A percentile compares a stretch with the other conserved stretches of the same genome.
Evolutionary conservation across 2,888 invertebrate species (phyloP).

Genomic region (Sinotaia quadrata): DNA sequence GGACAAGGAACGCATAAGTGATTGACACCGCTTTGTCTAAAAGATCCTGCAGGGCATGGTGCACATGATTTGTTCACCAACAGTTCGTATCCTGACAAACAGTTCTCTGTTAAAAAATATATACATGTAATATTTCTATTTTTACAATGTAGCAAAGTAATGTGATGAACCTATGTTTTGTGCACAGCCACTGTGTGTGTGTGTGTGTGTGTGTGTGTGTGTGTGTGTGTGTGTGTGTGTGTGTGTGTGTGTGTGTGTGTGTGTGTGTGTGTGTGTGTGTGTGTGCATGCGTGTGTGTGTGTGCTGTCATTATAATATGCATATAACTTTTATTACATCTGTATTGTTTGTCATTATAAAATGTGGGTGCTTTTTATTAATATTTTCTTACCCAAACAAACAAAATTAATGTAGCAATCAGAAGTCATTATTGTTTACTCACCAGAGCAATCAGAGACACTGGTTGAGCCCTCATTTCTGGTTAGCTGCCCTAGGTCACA

Average conservation of each 20-base stretch:
- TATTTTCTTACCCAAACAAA: too few species aligned
- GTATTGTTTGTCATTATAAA: too few species aligned
- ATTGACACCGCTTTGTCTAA: slow-evolving; percentile 7
- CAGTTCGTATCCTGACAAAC: slow-evolving; percentile 27
- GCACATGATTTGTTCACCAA: slow-evolving; percentile 18
- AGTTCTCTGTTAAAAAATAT: slow-evolving; percentile 20
- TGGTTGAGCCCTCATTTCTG: slow-evolving; percentile 38
- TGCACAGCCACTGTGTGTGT: background rate
- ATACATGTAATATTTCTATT: too few species aligned
- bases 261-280: slow-evolving; percentile 7
- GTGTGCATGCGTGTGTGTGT: slow-evolving; percentile 6
- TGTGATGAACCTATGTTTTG: background rate
- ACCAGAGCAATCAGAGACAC: slow-evolving; percentile 38
- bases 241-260: slow-evolving; percentile 14
- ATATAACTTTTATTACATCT: too few species aligned
- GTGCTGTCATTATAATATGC: too few species aligned
- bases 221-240: slow-evolving; percentile 15
- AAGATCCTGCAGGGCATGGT: slow-evolving; percentile 22
- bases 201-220: slow-evolving; percentile 2
- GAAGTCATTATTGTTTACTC: too few species aligned
- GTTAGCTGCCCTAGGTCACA: slow-evolving; percentile 49
- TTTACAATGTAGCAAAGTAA: too few species aligned
- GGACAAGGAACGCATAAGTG: slow-evolving; percentile 24
- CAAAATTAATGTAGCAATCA: background rate
- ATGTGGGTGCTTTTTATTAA: too few species aligned